Conservation (phyloP, 2,888 invertebrate species). For the Antheraea yamamai region DNA sequence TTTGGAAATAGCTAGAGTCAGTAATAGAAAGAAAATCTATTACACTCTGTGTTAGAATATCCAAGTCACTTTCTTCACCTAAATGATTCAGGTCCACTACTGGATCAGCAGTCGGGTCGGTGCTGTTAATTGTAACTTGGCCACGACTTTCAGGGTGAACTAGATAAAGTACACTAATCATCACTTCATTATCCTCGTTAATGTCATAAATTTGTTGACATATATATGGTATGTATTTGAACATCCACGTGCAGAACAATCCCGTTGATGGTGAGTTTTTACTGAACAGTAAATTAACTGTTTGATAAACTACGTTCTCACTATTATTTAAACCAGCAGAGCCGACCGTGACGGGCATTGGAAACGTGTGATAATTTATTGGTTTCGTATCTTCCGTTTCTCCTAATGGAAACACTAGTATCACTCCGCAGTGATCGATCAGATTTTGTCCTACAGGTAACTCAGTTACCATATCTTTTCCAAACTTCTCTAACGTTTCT, state of each 20-base stretch:
- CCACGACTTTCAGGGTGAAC: conserved; percentile 25
- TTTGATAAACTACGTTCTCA: conserved; percentile 36
- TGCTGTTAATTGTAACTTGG: conserved; percentile 19
- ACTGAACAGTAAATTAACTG: conserved; percentile 29
- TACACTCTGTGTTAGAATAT: conserved; percentile 27
- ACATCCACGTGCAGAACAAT: conserved; percentile 60
- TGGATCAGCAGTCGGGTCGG: conserved; percentile 38
- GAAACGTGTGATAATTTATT: conserved; percentile 33
- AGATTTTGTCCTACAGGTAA: conserved; percentile 18
- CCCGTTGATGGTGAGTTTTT: conserved; percentile 23
- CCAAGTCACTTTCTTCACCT: conserved; percentile 31
- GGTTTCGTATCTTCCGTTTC: conserved; percentile 3
- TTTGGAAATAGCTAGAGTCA: conserved; percentile 35
- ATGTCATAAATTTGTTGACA: conserved; percentile 38
- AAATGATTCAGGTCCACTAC: conserved; percentile 23
- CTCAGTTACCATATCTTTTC: conserved; percentile 35
- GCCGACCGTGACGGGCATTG: conserved; percentile 30
- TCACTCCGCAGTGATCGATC: neutral
- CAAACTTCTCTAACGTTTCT: conserved; percentile 33
- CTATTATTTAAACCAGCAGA: conserved; percentile 32
- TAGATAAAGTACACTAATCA: conserved; percentile 20
- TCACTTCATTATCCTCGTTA: conserved; percentile 22
- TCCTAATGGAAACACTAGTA: neutral
- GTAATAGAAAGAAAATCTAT: conserved; percentile 31
- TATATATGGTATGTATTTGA: conserved; percentile 59